Conservation (phyloP, 2,888 invertebrate genomes). For the Strigamia transsilvanica region DNA sequence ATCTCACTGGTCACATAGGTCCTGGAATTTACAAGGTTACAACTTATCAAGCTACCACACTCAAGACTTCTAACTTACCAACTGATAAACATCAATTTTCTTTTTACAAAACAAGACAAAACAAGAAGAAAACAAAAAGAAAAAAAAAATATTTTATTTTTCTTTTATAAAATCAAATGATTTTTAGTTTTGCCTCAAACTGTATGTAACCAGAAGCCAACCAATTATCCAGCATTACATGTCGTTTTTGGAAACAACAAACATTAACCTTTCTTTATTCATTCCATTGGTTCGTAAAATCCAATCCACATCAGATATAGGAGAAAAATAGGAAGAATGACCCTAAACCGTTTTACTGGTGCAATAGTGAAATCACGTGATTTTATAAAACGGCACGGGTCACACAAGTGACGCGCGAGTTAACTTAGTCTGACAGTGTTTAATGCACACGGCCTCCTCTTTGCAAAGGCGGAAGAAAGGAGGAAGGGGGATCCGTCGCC, state of each 20-base stretch:
- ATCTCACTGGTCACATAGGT: background rate
- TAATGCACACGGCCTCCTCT: conserved; percentile 31
- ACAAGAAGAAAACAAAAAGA: no score
- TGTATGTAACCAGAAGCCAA: no score
- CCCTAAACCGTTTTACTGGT: background rate
- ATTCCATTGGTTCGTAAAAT: no score
- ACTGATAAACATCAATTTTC: background rate
- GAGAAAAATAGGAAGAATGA: background rate
- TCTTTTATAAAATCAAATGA: no score
- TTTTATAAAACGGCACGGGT: conserved; percentile 21
- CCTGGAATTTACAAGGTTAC: conserved; percentile 3
- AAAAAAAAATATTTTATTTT: no score
- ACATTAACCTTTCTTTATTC: no score
- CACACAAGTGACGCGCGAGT: conserved; percentile 31
- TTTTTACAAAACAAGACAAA: background rate
- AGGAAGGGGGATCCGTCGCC: conserved; percentile 9
- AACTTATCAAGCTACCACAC: background rate
- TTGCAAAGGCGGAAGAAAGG: conserved; percentile 22
- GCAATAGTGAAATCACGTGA: conserved; percentile 14
- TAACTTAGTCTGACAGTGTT: conserved; percentile 34
- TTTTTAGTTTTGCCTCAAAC: no score
- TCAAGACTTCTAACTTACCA: background rate
- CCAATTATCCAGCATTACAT: no score
- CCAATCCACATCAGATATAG: no score
- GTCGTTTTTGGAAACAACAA: no score